Conservation (phyloP, 2,113 vertebrate genomes). For the Saguinus midas region DNA sequence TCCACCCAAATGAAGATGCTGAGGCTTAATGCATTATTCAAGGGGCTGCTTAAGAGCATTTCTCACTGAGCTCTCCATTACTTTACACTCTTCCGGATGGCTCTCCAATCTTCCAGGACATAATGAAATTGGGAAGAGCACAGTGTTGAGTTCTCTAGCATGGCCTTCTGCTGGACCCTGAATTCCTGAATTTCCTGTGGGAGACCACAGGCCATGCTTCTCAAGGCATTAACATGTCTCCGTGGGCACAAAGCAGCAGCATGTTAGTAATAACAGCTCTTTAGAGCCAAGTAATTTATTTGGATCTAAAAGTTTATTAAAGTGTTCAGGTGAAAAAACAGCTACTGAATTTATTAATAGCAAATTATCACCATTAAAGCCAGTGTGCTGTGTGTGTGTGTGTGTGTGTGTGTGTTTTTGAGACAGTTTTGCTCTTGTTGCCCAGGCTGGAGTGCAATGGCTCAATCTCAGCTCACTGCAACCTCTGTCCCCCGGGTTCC, state of each 20-base stretch:
- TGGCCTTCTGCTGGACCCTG: neutral
- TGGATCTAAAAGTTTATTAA: neutral
- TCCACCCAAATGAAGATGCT: neutral
- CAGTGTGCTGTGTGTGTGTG: neutral
- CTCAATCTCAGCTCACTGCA: too few species aligned
- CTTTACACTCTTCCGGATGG: neutral
- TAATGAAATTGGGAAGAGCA: neutral
- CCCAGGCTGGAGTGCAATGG: neutral
- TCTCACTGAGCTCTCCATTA: neutral
- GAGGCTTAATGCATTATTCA: neutral
- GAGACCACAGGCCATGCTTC: neutral
- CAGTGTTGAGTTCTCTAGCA: neutral
- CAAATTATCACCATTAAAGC: slow-evolving; percentile 18
- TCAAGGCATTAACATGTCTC: neutral
- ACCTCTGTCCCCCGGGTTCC: too few species aligned
- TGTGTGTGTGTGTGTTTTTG: neutral
- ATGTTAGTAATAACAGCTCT: neutral
- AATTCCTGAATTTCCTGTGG: neutral
- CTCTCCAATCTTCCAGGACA: neutral
- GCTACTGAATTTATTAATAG: neutral
- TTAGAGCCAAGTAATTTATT: neutral
- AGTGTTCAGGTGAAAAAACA: neutral
- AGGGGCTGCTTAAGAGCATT: neutral
- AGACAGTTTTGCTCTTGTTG: neutral
- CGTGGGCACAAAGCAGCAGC: neutral